Evolutionary conservation across 2,113 vertebrate species (phyloP), one percentile per base, ranked within the genome.

Genomic region (Pseudonaja textilis): DNA sequence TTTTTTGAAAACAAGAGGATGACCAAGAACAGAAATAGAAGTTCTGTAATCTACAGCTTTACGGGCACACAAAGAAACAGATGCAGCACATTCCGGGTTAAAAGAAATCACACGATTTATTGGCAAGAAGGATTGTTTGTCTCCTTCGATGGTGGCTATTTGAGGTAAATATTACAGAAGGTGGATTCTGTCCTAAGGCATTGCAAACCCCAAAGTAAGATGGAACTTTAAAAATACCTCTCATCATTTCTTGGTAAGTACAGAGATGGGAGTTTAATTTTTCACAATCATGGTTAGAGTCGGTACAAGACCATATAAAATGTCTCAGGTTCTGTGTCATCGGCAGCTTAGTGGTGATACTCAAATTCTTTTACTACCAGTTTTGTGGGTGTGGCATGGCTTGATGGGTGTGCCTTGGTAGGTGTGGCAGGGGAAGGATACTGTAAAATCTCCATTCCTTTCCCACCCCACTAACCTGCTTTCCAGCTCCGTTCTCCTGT

Each of bases 41-140:
- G 95, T 91, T 97, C 99, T 7, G 96, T 98, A 85, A 98, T 99
- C 95, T 99, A 99, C 97, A 99, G 98, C 96, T 99, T 99, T 57
- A 97, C 99, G 0, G 98, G 98, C 90, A 98, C 94, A 88, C 98
- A 99, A 96, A 97, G 98, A 95, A 99, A 98, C 93, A 98, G 99
- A 74, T 99, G 99, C 95, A 99, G 99, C 97, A 99, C 99, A 0
- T 99, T 99, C 97, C 97, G 99, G 85, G 99, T 99, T 85, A 98
- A 98, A 92, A 97, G 98, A 92, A 98, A 98, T 90, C 98, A 98
- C 95, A 98, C 98, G 94, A 96, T 98, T 96, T 98, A 98, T 93
- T 98, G 98, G 98, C 98, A 98, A 95, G 98, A 98, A 94, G 98
- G 98, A 55, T 97, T 98, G 92, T 97, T 98, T 96, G 98, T 99